Evolutionary conservation across 2,888 invertebrate genomes (phyloP).

Genomic region (Heliconius hortense): DNA sequence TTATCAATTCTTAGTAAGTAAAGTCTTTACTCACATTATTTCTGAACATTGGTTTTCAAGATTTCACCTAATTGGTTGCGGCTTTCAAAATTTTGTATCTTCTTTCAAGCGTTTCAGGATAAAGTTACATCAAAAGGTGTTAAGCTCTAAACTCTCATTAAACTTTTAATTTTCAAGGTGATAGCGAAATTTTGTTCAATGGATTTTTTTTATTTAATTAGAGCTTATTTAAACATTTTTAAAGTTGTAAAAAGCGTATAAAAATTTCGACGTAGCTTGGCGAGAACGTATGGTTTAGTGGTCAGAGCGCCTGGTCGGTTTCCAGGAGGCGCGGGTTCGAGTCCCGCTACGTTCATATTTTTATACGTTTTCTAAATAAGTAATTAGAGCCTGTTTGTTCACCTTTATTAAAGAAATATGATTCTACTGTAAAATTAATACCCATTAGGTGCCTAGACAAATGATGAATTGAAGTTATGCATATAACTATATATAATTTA

Average conservation of each 20-base stretch:
- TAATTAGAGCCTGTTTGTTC: too few relatives aligned
- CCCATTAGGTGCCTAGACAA: neutral
- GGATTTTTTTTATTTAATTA: neutral
- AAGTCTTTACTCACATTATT: constrained; percentile 36
- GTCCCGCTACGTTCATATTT: too few relatives aligned
- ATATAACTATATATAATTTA: neutral
- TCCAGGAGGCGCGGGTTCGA: too few relatives aligned
- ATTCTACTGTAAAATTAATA: neutral
- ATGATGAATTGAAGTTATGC: neutral
- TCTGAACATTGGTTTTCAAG: constrained; percentile 30
- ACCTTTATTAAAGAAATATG: too few relatives aligned
- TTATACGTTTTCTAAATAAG: too few relatives aligned
- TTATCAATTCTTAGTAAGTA: neutral
- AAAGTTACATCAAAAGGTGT: constrained; percentile 9
- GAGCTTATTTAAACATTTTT: too few relatives aligned
- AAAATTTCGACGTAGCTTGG: too few relatives aligned
- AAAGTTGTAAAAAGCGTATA: too few relatives aligned
- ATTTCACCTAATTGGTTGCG: constrained; percentile 34
- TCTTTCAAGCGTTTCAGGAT: constrained; percentile 26
- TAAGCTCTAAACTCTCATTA: neutral
- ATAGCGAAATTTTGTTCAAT: neutral
- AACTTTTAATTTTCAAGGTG: neutral
- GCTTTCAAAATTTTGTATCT: constrained; percentile 21
- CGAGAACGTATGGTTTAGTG: too few relatives aligned
- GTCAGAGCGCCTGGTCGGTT: too few relatives aligned